Base-by-base conservation (phyloP, 2,113 vertebrate genomes). In the Merops nubicus region DNA sequence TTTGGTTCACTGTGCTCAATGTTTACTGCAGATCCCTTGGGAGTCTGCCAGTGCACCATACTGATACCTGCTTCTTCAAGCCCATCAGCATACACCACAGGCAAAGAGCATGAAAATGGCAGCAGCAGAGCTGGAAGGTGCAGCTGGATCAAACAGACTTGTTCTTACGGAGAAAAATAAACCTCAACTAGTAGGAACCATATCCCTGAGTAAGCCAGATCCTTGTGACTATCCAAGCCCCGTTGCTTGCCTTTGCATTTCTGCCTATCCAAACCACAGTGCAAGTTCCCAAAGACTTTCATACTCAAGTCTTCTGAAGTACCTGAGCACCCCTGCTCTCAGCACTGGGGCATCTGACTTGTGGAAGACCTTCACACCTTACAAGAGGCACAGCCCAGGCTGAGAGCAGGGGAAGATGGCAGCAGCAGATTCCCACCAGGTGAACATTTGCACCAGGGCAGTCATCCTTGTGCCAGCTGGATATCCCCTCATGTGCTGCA, bases 1-100 rank as follows among this genome's bases (percentile, higher is more conserved):
- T 91, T 83, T 53, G 59, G 76, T 91, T 88, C 68, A 31, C 50
- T 1, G 3, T 60, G 84, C 45, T 85, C 69, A 8, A 42, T 43
- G 51, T n/a, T 85, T 70, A 48, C 40, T 76, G 82, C 48, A 88
- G 88, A 72, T 85, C 88, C 53, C 47, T 23, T 74, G 70, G 72
- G 81, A 85, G 45, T 40, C 63, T 69, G 88, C 67, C 79, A 85
- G 16, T 11, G 3, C 6, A 2, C 48, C 7, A 0, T 29, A 82
- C 34, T 43, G 57, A 80, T 77, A 80, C 85, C 82, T 88, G 82
- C 48, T 85, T 31, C 38, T 70, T 91, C 85, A 43, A 78, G 57
- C 62, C 82, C 70, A 51, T 40, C n/a, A 75, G 65, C 1, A 1
- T 22, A 12, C 57, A 48, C 53, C 67, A 69, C 1, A 33, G 82